Conservation (phyloP, 1,140 invertebrate species). For the Whitmania pigra region DNA sequence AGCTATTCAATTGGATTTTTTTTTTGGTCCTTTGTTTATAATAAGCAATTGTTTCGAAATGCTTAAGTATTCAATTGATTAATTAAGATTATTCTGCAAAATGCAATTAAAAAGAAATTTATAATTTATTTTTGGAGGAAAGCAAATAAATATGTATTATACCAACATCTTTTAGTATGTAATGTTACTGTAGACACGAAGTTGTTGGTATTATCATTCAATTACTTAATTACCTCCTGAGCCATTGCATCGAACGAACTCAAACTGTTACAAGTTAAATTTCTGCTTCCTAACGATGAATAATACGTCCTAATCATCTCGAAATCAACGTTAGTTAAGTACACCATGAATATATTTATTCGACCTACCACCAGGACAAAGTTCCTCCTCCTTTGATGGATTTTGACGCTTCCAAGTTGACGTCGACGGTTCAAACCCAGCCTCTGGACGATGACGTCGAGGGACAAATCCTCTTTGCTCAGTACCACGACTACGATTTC, state of each 20-base stretch:
- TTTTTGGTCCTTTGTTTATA: neutral
- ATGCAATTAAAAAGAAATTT: neutral
- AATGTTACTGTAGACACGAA: neutral
- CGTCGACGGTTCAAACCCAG: too few species aligned
- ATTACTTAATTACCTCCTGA: neutral
- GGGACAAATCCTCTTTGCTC: too few species aligned
- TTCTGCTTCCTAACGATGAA: too few species aligned
- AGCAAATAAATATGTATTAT: neutral
- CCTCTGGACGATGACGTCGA: too few species aligned
- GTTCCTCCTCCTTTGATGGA: too few species aligned
- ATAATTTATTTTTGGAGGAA: neutral
- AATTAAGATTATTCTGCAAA: neutral
- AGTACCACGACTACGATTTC: too few species aligned
- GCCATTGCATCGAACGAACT: neutral
- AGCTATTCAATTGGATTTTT: neutral
- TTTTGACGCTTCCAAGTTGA: too few species aligned
- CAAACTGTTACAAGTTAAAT: neutral
- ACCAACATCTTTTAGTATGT: neutral
- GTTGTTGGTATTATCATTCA: neutral
- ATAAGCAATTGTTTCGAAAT: neutral
- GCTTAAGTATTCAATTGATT: neutral
- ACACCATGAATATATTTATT: neutral
- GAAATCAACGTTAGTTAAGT: too few species aligned
- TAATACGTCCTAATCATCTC: too few species aligned
- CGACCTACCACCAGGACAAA: too few species aligned